These are phyloP conservation scores for Eutolmus rufibarbis DNA, from an alignment of 2,888 invertebrate species.

Conservation along the genomic window DNA sequence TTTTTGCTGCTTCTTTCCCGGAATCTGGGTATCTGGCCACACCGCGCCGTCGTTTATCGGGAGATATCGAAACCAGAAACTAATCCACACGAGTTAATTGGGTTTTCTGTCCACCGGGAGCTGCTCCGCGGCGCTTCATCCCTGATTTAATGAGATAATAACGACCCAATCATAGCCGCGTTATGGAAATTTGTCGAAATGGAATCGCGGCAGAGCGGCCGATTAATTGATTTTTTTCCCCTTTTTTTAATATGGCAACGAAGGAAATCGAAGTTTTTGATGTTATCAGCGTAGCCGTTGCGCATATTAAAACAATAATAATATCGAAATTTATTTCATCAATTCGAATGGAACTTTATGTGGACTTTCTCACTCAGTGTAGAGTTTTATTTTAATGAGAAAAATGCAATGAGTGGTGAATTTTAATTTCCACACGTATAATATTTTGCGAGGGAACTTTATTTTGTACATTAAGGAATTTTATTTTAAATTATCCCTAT, in stretches of 20 bases:
- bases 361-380: neutral
- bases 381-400: neutral
- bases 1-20: neutral
- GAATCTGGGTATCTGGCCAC: neutral
- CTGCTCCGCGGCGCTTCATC: neutral
- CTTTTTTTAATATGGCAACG: neutral
- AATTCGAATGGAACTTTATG: neutral
- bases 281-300: neutral
- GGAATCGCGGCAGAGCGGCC: neutral
- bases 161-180: neutral
- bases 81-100: neutral
- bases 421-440: neutral
- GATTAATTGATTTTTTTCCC: neutral
- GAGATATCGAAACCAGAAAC: neutral
- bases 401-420: neutral
- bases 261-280: neutral
- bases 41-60: neutral
- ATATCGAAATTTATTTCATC: neutral
- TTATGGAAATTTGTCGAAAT: neutral
- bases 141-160: neutral
- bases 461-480: neutral
- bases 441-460: neutral
- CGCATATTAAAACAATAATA: neutral
- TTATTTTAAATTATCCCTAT: neutral
- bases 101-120: neutral